Base-by-base conservation (phyloP, 2,797 vertebrate species). In the Acestrorhynchus altus region DNA sequence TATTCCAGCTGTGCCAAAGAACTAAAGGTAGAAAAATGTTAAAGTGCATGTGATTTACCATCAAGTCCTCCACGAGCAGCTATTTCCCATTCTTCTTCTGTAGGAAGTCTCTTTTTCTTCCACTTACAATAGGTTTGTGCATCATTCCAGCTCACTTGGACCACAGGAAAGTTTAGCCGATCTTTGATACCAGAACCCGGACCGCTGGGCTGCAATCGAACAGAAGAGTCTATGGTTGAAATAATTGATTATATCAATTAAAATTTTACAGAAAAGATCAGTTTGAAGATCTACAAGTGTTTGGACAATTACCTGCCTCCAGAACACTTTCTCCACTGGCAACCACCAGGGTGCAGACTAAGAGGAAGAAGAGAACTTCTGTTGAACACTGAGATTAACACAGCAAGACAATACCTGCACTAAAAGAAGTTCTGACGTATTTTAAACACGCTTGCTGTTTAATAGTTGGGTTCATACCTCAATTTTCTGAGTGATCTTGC, bases 131-230 rank as follows among this genome's bases (percentile, higher is more conserved):
- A 99, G 0, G 94, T 93, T 76, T 16, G 89, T 0, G 96, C 98
- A 0, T 99, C 98, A 0, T 95, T 98, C 98, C 96, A 98, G 93
- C 98, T 99, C 86, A 98, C 96, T 0, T 99, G 97, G 72, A 99
- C 93, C 90, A 99, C 97, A 0, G 97, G 98, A 77, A 89, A 90
- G 79, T 95, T 92, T 87, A 98, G 88, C 49, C 86, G 93, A 52
- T 95, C 94, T 79, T 90, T 91, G 54, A 99, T 96, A 77, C 96
- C 91, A 12, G 97, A 97, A 79, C 93, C 94, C 5, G 97, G 96
- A 77, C 97, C 97, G 56, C 47, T 74, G 18, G 78, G 79, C 47
- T 78, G 67, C 69, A 79, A 13, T 26, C 15, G 26, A 78, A 51
- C 4, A 69, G 44, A 49, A 39, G 15, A 39, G 13, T 20, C 4